A percentile compares a stretch with the other conserved stretches of the same genome.
phyloP scores from a whole-genome alignment of 2,888 invertebrate genomes.

The Tetragonula carbonaria region DNA sequence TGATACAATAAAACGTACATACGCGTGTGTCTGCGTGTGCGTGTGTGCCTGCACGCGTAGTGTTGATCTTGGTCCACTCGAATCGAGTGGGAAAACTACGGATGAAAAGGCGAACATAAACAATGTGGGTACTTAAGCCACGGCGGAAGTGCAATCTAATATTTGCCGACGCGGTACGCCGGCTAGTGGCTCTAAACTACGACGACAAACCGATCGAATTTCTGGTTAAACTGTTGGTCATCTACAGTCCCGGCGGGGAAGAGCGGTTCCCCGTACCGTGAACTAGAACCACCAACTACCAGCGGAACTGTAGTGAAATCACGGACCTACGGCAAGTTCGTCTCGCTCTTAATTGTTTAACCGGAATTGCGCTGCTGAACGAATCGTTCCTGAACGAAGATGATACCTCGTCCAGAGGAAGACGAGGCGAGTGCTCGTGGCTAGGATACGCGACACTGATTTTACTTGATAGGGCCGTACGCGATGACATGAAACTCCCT shows the following conservation, averaged over 20 bases:
- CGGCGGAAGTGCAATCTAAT: slow-evolving; percentile 37
- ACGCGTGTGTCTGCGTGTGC: no score
- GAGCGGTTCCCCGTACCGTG: slow-evolving; percentile 18
- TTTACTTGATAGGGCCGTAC: neutral
- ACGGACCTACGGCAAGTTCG: slow-evolving; percentile 51
- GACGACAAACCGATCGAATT: slow-evolving; percentile 68
- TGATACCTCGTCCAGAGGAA: slow-evolving; percentile 21
- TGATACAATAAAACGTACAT: no score
- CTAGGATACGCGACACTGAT: neutral
- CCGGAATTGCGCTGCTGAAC: slow-evolving; percentile 50
- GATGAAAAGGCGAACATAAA: slow-evolving; percentile 25
- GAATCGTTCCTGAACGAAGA: slow-evolving; percentile 36
- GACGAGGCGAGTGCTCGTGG: slow-evolving; percentile 16
- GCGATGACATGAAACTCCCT: neutral
- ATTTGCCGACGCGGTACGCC: slow-evolving; percentile 45
- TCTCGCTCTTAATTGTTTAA: slow-evolving; percentile 60
- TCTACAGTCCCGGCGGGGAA: slow-evolving; percentile 49
- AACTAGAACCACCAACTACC: slow-evolving; percentile 57
- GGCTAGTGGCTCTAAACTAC: slow-evolving; percentile 45
- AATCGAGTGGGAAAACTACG: neutral
- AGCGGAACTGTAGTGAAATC: slow-evolving; percentile 63
- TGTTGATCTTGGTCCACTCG: neutral
- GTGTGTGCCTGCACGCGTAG: neutral
- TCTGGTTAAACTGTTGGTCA: slow-evolving; percentile 71
- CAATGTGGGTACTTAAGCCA: slow-evolving; percentile 41